Conservation (phyloP, 1,140 invertebrate genomes). For the Diabrotica virgifera region DNA sequence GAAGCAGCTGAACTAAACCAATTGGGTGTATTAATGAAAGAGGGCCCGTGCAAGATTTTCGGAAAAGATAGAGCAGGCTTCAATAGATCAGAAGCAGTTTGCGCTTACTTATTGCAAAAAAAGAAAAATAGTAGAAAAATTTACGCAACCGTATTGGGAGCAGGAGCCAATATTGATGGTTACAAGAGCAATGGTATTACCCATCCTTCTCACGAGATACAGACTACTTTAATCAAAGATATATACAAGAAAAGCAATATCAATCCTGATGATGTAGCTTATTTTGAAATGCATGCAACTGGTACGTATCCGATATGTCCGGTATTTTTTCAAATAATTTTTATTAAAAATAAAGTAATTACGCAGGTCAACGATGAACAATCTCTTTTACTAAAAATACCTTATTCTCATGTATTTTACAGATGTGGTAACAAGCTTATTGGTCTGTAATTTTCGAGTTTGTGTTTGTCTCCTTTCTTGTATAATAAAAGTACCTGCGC, state of each 20-base stretch:
- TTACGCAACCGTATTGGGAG: slow-evolving; percentile 57
- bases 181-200: slow-evolving; percentile 75
- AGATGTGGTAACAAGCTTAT: no score
- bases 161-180: slow-evolving; percentile 78
- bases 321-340: not conserved
- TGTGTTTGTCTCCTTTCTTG: no score
- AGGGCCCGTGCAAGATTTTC: slow-evolving; percentile 85
- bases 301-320: slow-evolving; percentile 35
- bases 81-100: slow-evolving; percentile 70
- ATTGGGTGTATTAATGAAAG: slow-evolving; percentile 76
- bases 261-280: slow-evolving; percentile 66
- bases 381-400: no score
- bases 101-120: slow-evolving; percentile 77
- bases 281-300: slow-evolving; percentile 55
- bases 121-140: slow-evolving; percentile 70
- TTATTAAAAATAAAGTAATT: not conserved
- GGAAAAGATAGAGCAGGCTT: slow-evolving; percentile 76
- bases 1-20: slow-evolving; percentile 75
- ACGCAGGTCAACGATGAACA: not conserved
- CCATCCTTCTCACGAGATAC: slow-evolving; percentile 80
- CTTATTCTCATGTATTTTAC: no score
- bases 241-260: slow-evolving; percentile 59
- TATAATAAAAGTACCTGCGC: no score
- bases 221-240: slow-evolving; percentile 72
- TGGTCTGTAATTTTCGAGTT: no score